Evolutionary conservation across 2,888 invertebrate species (phyloP), one percentile per base, ranked within the genome.

Genomic region (Leucophenga maculata): DNA sequence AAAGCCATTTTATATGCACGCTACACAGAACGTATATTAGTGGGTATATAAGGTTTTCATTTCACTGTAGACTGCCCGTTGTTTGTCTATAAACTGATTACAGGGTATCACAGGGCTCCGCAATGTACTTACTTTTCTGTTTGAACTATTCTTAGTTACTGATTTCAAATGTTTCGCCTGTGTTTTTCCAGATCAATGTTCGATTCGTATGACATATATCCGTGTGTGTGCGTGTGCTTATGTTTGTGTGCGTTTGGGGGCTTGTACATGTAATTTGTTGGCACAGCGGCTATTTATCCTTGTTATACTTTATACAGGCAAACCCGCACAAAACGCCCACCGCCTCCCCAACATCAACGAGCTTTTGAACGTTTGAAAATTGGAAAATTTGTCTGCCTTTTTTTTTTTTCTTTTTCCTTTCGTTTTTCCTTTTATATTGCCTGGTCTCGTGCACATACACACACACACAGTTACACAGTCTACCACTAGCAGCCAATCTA

Each of bases 131-230:
- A n/a, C n/a, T n/a, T n/a, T n/a, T n/a, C 4, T 26, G 26, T 26
- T 2, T 26, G 26, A 26, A 26, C 26, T 26, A 26, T 26, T 26
- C 26, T 26, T 4, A 26, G 3, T 26, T 26, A 26, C 26, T 26
- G 26, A 26, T 82, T 80, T 82, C 82, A 82, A 3, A 26, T 26
- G 82, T 75, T 26, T 26, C 26, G 26, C 26, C 26, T 18, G 76
- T 78, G 78, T 77, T 79, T 79, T 82, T 82, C 78, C 77, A 78
- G 83, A 82, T 84, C 85, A 83, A 83, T 83, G 85, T 80, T 82
- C 78, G 9, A n/a, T 60, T 71, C 32, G 54, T 54, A 77, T 83
- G 79, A 26, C 26, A 6, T 54, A 20, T 57, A 22, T 26, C 22
- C 20, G 57, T 22, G 57, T 57, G 57, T 57, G 26, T 57, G 57